A percentile compares a stretch with the other conserved stretches of the same genome.
Evolutionary conservation across 37 sponge, comb jelly and placozoan species (phyloP).

Genomic region (Haliclona indistincta): DNA sequence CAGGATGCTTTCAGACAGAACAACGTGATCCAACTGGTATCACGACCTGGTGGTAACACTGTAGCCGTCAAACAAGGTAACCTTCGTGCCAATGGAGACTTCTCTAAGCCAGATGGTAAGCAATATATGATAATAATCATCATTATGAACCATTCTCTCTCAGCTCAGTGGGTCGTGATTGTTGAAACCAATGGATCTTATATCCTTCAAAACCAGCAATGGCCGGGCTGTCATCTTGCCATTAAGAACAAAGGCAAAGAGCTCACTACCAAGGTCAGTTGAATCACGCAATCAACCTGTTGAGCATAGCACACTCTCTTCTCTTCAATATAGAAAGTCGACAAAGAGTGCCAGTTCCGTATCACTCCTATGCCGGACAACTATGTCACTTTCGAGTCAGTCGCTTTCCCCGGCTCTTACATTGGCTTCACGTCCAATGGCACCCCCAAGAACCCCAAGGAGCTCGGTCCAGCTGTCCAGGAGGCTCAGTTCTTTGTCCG

Average conservation of each 20-base stretch:
- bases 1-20: conserved; percentile 63
- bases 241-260: conserved; percentile 10
- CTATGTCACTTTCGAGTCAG: conserved; percentile 54
- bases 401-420: conserved; percentile 25
- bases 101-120: conserved; percentile 27
- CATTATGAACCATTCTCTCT: background rate
- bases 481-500: conserved; percentile 70
- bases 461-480: conserved; percentile 9
- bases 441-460: background rate
- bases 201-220: conserved; percentile 31
- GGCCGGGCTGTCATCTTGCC: conserved; percentile 28
- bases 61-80: conserved; percentile 8
- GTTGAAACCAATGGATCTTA: conserved; percentile 16
- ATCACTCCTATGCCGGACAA: conserved; percentile 52
- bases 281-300: background rate
- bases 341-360: conserved; percentile 20
- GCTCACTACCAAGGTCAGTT: background rate
- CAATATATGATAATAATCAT: background rate
- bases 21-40: conserved; percentile 60
- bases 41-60: conserved; percentile 23
- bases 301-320: background rate
- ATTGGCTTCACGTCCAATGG: conserved; percentile 43
- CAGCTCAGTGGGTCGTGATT: background rate
- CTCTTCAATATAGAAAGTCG: conserved; percentile 19
- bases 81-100: conserved; percentile 22